A percentile compares a stretch with the other conserved stretches of the same genome.
phyloP scores from a whole-genome alignment of 2,888 invertebrate genomes.

The Pollenia griseotomentosa region DNA sequence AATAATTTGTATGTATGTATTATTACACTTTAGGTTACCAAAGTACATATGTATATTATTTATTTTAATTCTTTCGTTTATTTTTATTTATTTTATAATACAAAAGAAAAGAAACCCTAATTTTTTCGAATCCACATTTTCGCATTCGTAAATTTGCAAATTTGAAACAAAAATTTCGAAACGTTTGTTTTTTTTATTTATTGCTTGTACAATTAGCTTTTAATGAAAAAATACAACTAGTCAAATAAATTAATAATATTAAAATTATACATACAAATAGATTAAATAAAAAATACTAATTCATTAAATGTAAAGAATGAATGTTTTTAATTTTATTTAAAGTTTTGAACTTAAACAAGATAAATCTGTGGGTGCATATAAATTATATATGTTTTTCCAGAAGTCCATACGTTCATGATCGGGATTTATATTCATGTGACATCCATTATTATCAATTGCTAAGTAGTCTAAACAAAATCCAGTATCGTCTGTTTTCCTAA shows the following conservation, averaged over 20 bases:
- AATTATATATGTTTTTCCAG: constrained; percentile 81
- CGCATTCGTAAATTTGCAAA: constrained; percentile 59
- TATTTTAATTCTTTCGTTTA: constrained; percentile 32
- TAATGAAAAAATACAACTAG: constrained; percentile 65
- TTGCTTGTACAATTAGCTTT: constrained; percentile 69
- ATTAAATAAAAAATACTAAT: constrained; percentile 69
- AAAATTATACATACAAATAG: constrained; percentile 46
- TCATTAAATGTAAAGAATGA: constrained; percentile 71
- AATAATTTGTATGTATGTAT: constrained; percentile 56
- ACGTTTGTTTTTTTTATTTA: constrained; percentile 52
- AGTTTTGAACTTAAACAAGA: constrained; percentile 77
- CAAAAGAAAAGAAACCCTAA: constrained; percentile 53
- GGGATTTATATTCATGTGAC: constrained; percentile 79
- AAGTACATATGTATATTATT: constrained; percentile 46
- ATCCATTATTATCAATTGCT: constrained; percentile 77
- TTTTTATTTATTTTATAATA: constrained; percentile 44
- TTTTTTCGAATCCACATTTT: constrained; percentile 40
- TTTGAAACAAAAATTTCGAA: constrained; percentile 7
- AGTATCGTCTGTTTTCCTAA: constrained; percentile 65
- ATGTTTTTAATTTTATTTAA: constrained; percentile 69
- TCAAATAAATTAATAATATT: constrained; percentile 66
- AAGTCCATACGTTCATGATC: constrained; percentile 81
- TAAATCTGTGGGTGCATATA: constrained; percentile 77
- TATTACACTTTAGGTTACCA: constrained; percentile 56
- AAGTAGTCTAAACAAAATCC: constrained; percentile 79